These are phyloP conservation scores for Sinocyclocheilus maitianheensis DNA, from an alignment of 2,113 vertebrate species.

Conservation along the genomic window DNA sequence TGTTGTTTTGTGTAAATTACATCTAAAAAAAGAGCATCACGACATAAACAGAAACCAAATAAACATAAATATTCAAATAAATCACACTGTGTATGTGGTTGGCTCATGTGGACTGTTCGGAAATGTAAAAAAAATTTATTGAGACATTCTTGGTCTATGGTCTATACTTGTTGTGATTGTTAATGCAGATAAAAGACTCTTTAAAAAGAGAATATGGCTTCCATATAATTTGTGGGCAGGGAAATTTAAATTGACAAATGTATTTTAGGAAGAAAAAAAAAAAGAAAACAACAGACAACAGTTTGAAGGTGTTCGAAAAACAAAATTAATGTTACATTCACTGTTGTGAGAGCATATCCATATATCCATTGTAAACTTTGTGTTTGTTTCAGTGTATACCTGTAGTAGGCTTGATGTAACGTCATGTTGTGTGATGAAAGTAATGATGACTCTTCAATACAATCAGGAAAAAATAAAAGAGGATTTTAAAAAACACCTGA, in stretches of 20 bases:
- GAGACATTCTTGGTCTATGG: conserved; percentile 71
- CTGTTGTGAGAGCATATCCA: conserved; percentile 90
- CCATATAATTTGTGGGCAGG: conserved; percentile 67
- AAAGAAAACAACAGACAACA: conserved; percentile 37
- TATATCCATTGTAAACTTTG: conserved; percentile 90
- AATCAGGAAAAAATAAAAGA: conserved; percentile 71
- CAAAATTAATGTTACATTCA: conserved; percentile 76
- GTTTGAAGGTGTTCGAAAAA: conserved; percentile 69
- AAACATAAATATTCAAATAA: conserved; percentile 60
- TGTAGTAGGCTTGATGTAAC: conserved; percentile 91
- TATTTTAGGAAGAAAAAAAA: conserved; percentile 27
- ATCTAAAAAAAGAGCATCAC: conserved; percentile 56
- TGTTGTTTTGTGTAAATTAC: conserved; percentile 69
- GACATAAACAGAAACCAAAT: conserved; percentile 55
- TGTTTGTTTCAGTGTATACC: conserved; percentile 93
- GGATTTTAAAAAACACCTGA: conserved; percentile 31
- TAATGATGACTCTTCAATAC: conserved; percentile 87
- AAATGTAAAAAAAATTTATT: conserved; percentile 63
- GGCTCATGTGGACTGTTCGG: conserved; percentile 65
- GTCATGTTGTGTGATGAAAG: conserved; percentile 95
- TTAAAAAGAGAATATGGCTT: conserved; percentile 68
- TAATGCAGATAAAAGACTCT: conserved; percentile 62
- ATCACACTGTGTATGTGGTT: conserved; percentile 63
- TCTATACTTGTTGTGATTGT: conserved; percentile 82
- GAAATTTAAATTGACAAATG: conserved; percentile 64